A percentile compares a stretch with the other conserved stretches of the same genome.
phyloP scores from a whole-genome alignment of 2,113 vertebrate genomes.

The Dendropsophus ebraccatus region DNA sequence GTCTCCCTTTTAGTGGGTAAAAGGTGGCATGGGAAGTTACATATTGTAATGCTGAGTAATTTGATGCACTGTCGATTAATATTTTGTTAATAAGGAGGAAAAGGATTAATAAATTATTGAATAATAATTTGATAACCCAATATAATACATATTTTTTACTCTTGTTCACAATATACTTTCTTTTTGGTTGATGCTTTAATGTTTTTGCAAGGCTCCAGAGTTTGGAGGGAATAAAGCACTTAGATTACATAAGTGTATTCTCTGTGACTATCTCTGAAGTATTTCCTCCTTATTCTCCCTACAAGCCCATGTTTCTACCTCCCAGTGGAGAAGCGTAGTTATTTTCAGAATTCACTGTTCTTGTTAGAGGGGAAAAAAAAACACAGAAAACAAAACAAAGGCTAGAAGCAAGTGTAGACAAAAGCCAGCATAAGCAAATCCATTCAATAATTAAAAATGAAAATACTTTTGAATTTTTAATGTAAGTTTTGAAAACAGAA shows the following conservation, averaged over 20 bases:
- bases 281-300: not conserved
- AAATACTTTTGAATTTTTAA: not conserved
- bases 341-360: constrained; percentile 19
- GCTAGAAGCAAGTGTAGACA: not conserved
- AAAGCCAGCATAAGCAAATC: not conserved
- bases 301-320: not conserved
- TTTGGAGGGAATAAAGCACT: constrained; percentile 24
- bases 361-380: not conserved
- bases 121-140: too few species aligned
- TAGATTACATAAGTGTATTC: constrained; percentile 10
- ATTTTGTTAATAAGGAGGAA: too few species aligned
- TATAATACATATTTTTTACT: too few species aligned
- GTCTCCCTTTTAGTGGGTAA: too few species aligned
- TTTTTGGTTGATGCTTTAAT: not conserved
- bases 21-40: too few species aligned
- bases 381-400: not conserved
- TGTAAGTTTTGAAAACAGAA: not conserved
- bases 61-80: too few species aligned
- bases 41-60: too few species aligned
- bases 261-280: not conserved
- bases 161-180: not conserved
- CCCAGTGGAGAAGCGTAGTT: not conserved
- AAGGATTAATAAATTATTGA: too few species aligned
- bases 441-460: not conserved
- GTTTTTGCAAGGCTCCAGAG: not conserved